These are phyloP conservation scores for Drosophila atripex DNA, from an alignment of 2,888 invertebrate species.

Conservation along the genomic window DNA sequence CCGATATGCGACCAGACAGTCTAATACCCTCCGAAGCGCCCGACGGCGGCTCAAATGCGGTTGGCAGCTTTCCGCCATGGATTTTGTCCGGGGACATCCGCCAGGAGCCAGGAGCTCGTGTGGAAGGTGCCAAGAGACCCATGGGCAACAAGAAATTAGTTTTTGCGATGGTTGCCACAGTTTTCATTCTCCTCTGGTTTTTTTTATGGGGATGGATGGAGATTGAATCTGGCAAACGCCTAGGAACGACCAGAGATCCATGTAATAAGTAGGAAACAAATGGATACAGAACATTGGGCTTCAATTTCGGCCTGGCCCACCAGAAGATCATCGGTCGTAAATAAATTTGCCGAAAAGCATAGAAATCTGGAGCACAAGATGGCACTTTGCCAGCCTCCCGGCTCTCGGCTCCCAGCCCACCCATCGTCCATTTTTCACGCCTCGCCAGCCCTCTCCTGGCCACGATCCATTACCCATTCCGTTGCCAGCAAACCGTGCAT, in stretches of 20 bases:
- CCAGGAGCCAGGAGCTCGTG: conserved; percentile 3
- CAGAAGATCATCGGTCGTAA: background rate
- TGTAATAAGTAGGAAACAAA: conserved; percentile 4
- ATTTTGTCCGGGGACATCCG: conserved; percentile 8
- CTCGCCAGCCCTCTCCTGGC: background rate
- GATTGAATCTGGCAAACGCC: conserved; percentile 19
- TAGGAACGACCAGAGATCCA: conserved; percentile 2
- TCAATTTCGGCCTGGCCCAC: background rate
- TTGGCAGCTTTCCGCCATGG: conserved; percentile 45
- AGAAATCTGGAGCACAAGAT: conserved; percentile 24
- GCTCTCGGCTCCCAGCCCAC: conserved; percentile 19
- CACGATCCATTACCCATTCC: conserved; percentile 38
- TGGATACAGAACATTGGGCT: conserved; percentile 10
- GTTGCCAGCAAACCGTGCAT: conserved; percentile 54
- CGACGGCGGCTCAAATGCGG: conserved; percentile 55
- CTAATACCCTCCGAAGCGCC: conserved; percentile 61
- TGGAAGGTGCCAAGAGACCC: conserved; percentile 47
- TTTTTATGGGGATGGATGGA: conserved; percentile 5
- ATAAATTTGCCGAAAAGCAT: conserved; percentile 10
- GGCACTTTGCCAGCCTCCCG: conserved; percentile 30
- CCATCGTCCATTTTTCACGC: conserved; percentile 10
- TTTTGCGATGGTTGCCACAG: conserved; percentile 48
- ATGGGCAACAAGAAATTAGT: conserved; percentile 65
- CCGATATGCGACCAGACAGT: conserved; percentile 73
- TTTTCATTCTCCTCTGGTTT: conserved; percentile 10